These are phyloP conservation scores for Amphiprion ocellaris DNA, from an alignment of 2,113 vertebrate species.

Conservation along the genomic window DNA sequence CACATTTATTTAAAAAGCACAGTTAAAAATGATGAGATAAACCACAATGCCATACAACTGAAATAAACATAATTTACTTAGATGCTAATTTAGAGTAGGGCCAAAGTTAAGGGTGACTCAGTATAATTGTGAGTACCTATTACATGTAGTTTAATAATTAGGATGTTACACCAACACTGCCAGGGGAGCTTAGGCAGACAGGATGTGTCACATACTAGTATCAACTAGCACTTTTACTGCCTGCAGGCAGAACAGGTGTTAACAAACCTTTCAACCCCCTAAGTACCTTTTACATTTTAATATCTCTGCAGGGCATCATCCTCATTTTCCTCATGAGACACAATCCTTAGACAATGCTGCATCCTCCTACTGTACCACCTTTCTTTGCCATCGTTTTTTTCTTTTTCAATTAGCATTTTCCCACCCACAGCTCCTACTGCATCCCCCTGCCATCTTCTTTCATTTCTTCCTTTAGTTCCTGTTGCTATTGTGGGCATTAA, in stretches of 20 bases:
- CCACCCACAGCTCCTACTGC: too few relatives aligned
- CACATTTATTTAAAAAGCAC: too few relatives aligned
- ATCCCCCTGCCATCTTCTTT: too few relatives aligned
- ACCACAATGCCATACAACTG: too few relatives aligned
- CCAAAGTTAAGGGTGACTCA: background rate
- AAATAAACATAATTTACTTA: too few relatives aligned
- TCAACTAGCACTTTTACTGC: background rate
- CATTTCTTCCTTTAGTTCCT: background rate
- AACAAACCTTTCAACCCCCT: background rate
- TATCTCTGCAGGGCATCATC: background rate
- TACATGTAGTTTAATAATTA: background rate
- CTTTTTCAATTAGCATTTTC: too few relatives aligned
- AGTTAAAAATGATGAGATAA: background rate
- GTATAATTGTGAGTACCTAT: background rate
- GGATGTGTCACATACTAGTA: slow-evolving; percentile 4
- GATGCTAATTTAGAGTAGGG: background rate
- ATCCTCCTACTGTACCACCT: background rate
- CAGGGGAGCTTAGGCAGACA: background rate
- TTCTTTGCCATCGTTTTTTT: too few relatives aligned
- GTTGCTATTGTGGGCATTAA: background rate
- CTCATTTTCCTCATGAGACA: background rate
- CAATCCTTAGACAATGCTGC: background rate
- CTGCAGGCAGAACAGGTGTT: slow-evolving; percentile 11
- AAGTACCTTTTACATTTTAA: background rate
- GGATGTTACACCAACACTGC: slow-evolving; percentile 4